Base-by-base conservation (phyloP, 1,140 invertebrate genomes). In the Colletes gigas region DNA sequence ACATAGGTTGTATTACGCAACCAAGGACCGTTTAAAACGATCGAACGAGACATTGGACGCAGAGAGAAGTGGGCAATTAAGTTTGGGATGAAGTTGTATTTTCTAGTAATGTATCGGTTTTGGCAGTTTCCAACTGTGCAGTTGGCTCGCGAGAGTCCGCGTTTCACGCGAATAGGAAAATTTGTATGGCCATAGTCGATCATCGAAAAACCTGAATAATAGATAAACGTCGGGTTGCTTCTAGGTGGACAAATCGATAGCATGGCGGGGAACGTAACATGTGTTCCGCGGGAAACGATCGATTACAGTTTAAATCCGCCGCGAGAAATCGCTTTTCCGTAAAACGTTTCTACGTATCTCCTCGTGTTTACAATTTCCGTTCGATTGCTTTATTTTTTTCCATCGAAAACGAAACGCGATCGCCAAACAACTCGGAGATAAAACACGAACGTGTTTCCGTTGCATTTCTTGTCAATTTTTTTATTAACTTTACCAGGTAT, bases 181-280 rank as follows among this genome's bases (percentile, higher is more conserved):
- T 70, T 80, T 73, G 62, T 19, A 19, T 57, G 57, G 55, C 39
- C 68, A 75, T 50, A 57, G 59, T 41, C 41, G 54, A 59, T 67
- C 71, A 63, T 69, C 81, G 63, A 59, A 55, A 55, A 76, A 50
- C n/a, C 80, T 87, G 77, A 86, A 87, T 87, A 87, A 87, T 87
- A 74, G 62, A 86, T 44, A 52, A 44, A 54, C n/a, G 10, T 50
- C 15, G 39, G 39, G 44, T 41, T 55, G 68, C 52, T 62, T 50
- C 52, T 50, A 52, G 44, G 30, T 41, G 63, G 50, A 41, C 62
- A 30, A 72, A 86, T 88, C 87, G 52, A 88, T 88, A 85, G 30
- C 44, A 55, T 68, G 63, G 17, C 78, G 60, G 86, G 79, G 55
- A 82, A 88, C 19, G 71, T 84, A 84, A 86, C 86, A 88, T 79